Conservation (phyloP, 2,113 vertebrate genomes). For the Acanthisitta chloris region DNA sequence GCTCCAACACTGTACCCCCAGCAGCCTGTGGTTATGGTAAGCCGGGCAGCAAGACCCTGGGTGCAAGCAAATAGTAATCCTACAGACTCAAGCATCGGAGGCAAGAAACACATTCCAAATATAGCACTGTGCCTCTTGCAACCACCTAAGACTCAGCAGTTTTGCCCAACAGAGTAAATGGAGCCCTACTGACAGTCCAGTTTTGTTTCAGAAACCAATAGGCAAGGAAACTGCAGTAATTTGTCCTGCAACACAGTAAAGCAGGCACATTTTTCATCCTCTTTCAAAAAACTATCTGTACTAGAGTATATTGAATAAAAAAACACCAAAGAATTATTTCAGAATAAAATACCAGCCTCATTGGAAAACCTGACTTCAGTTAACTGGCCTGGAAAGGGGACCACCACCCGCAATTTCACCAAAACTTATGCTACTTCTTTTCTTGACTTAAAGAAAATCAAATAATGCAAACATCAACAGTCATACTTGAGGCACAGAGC, state of each 20-base stretch:
- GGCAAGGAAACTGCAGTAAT: not conserved
- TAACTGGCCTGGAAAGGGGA: not conserved
- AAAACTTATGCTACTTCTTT: not conserved
- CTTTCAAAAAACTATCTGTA: not conserved
- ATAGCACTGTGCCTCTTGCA: not conserved
- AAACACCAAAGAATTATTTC: not conserved
- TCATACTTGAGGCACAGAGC: not conserved
- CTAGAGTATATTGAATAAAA: not conserved
- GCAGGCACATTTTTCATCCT: not conserved
- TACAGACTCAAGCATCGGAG: not conserved
- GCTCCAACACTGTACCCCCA: not conserved
- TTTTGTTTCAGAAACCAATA: not conserved
- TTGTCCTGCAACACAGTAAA: not conserved
- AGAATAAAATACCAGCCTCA: not conserved
- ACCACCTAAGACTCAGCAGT: not conserved
- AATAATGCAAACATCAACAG: not conserved
- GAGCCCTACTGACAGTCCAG: fast-evolving
- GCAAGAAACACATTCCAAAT: not conserved
- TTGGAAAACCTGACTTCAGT: not conserved
- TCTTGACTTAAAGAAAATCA: not conserved
- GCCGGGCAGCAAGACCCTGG: not conserved
- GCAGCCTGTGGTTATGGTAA: not conserved
- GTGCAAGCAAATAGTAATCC: not conserved
- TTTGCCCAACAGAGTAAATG: not conserved
- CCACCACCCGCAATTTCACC: not conserved